Evolutionary conservation across 2,797 vertebrate species (phyloP).

Genomic region (Anabacerthia variegaticeps): DNA sequence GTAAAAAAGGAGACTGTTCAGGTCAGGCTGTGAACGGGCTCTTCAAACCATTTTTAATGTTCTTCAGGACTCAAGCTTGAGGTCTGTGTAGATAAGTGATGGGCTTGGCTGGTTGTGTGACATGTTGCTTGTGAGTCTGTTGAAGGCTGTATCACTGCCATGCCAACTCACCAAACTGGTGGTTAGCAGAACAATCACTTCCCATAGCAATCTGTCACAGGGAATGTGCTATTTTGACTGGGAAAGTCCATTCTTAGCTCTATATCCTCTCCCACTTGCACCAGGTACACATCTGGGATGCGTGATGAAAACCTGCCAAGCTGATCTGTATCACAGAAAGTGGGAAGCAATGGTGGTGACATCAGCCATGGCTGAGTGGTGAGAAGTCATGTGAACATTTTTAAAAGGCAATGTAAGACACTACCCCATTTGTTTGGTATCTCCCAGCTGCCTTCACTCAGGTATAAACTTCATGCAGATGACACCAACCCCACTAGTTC

Average conservation of each 20-base stretch:
- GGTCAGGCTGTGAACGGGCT: background rate
- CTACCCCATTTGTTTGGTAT: background rate
- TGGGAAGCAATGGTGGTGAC: background rate
- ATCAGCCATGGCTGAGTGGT: background rate
- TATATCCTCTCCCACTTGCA: background rate
- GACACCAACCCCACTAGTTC: background rate
- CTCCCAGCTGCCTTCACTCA: background rate
- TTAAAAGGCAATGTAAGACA: background rate
- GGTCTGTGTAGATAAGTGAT: background rate
- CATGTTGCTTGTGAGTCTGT: rapidly evolving
- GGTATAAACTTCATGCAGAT: background rate
- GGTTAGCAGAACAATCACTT: background rate
- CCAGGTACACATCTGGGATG: background rate
- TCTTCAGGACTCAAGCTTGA: background rate
- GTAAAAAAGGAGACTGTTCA: background rate
- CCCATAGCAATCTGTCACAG: background rate
- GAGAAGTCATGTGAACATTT: background rate
- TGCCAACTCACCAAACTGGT: background rate
- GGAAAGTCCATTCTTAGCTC: background rate
- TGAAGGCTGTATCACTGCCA: background rate
- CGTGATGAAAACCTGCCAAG: background rate
- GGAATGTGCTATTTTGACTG: background rate
- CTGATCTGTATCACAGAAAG: background rate
- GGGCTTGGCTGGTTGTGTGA: background rate
- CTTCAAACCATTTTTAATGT: background rate